These are phyloP conservation scores for Neodiprion fabricii DNA, from an alignment of 1,140 invertebrate genomes.

Conservation along the genomic window DNA sequence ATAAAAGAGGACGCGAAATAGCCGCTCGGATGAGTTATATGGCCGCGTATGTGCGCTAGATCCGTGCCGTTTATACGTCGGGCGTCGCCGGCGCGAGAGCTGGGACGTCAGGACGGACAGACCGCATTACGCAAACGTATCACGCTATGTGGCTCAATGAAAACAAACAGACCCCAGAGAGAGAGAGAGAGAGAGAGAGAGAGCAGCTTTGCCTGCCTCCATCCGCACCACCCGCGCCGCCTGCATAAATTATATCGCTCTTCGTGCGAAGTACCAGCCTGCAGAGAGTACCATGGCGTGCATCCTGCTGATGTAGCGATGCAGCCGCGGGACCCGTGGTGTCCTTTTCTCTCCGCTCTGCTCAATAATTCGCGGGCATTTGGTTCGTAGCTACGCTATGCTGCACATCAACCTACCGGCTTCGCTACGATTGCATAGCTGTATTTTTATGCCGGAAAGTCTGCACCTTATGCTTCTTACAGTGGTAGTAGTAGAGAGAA, in stretches of 20 bases:
- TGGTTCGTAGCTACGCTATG: too few relatives aligned
- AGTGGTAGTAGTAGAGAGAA: too few relatives aligned
- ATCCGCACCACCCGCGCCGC: constrained; percentile 27
- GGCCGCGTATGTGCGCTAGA: not conserved
- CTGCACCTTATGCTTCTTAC: too few relatives aligned
- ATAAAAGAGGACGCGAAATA: not conserved
- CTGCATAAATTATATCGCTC: constrained; percentile 54
- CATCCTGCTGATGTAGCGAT: too few relatives aligned
- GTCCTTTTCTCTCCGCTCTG: too few relatives aligned
- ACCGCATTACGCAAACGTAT: constrained; percentile 62
- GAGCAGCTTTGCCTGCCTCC: constrained; percentile 39
- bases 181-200: constrained; percentile 14
- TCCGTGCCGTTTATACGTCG: not conserved
- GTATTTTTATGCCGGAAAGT: too few relatives aligned
- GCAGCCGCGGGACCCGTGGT: too few relatives aligned
- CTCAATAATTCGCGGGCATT: not conserved
- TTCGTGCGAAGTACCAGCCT: constrained; percentile 15
- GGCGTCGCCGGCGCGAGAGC: constrained; percentile 1
- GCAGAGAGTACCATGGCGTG: not conserved
- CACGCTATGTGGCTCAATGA: constrained; percentile 62
- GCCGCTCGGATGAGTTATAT: not conserved
- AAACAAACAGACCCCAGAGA: constrained; percentile 57
- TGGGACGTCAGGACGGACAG: constrained; percentile 35
- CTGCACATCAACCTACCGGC: too few relatives aligned
- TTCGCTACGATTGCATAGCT: too few relatives aligned